Conservation (phyloP, 2,888 invertebrate genomes). For the Poecilobothrus nobilitatus region DNA sequence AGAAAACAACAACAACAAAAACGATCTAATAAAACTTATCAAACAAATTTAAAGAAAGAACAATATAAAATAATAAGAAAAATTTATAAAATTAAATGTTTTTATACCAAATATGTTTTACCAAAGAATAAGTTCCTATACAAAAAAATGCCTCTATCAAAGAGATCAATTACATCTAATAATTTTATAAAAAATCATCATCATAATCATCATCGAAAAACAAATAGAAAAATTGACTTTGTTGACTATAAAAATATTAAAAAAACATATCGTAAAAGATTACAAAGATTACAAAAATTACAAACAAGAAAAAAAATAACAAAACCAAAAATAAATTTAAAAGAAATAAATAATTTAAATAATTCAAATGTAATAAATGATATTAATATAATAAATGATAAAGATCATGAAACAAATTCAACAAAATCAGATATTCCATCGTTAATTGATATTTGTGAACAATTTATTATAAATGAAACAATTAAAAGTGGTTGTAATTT, state of each 20-base stretch:
- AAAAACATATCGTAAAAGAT: background rate
- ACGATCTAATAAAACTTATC: background rate
- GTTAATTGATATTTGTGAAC: background rate
- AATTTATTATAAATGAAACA: constrained; percentile 18
- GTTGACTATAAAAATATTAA: background rate
- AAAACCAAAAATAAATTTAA: no score
- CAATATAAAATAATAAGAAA: background rate
- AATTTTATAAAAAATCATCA: background rate
- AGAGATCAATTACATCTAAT: background rate
- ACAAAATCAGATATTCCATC: constrained; percentile 9
- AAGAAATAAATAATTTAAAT: no score
- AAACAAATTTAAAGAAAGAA: background rate
- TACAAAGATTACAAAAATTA: background rate
- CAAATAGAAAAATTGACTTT: background rate
- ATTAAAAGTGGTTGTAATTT: constrained; percentile 8
- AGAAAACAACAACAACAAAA: background rate
- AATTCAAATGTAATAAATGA: background rate
- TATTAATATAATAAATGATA: constrained; percentile 19
- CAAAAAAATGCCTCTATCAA: background rate
- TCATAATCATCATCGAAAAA: background rate
- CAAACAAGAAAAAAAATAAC: background rate
- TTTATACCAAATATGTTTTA: constrained; percentile 3
- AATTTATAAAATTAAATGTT: constrained; percentile 1
- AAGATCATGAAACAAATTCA: constrained; percentile 15
- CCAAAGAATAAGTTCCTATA: constrained; percentile 6